Conservation (phyloP, 2,888 invertebrate genomes). For the Drosophila mayaguana region DNA sequence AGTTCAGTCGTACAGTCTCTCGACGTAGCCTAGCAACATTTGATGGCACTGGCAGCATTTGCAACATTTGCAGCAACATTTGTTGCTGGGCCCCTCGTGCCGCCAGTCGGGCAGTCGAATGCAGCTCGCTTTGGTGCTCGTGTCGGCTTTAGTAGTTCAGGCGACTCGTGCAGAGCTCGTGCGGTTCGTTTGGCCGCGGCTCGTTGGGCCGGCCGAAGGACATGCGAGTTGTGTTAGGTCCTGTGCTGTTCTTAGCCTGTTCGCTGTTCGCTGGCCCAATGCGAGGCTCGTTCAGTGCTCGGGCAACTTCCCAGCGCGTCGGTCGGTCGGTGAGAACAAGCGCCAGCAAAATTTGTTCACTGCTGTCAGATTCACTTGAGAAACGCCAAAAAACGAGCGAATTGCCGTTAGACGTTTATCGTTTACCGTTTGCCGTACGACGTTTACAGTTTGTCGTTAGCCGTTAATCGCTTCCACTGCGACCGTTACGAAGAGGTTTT, state of each 20-base stretch:
- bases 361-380: constrained; percentile 5
- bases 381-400: constrained; percentile 26
- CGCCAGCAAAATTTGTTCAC: not conserved
- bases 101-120: constrained; percentile 27
- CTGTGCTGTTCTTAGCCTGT: constrained; percentile 34
- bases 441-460: constrained; percentile 7
- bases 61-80: constrained; percentile 11
- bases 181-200: constrained; percentile 8
- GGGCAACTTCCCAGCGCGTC: constrained; percentile 85
- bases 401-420: constrained; percentile 33
- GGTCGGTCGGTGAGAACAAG: constrained; percentile 74
- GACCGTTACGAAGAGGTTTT: constrained; percentile 37
- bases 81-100: constrained; percentile 28
- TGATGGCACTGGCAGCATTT: constrained; percentile 12
- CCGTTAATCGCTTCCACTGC: constrained; percentile 12
- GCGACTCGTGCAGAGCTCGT: not conserved
- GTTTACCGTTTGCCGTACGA: constrained; percentile 26
- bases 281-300: constrained; percentile 82
- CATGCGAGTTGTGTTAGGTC: constrained; percentile 50
- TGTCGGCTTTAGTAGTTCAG: constrained; percentile 17
- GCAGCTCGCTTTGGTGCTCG: constrained; percentile 27
- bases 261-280: constrained; percentile 59
- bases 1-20: not conserved
- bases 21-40: constrained; percentile 1
- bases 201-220: constrained; percentile 38